Conservation (phyloP, 2,113 vertebrate genomes). For the Isurus oxyrinchus region DNA sequence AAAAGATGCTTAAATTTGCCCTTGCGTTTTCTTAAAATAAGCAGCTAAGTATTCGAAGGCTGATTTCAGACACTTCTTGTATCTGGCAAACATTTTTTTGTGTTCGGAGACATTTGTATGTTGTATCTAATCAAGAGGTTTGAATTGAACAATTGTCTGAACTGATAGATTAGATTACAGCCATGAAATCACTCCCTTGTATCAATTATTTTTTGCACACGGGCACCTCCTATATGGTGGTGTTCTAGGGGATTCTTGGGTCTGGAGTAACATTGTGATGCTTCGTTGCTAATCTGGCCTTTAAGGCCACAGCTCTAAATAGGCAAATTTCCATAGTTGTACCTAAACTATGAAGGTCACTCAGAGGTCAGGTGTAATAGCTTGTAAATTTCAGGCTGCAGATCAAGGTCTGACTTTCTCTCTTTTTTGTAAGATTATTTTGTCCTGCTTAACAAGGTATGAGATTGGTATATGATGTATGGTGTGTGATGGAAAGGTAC, state of each 20-base stretch:
- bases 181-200: background rate
- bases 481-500: background rate
- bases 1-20: background rate
- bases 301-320: background rate
- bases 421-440: background rate
- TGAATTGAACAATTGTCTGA: background rate
- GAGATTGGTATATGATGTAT: conserved; percentile 12
- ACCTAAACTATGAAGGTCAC: background rate
- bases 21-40: background rate
- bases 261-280: background rate
- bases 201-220: background rate
- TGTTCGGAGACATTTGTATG: background rate
- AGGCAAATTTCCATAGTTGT: background rate
- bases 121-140: background rate
- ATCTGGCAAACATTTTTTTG: background rate
- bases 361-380: background rate
- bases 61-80: background rate
- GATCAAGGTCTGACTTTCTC: background rate
- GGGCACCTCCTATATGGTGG: background rate
- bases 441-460: background rate
- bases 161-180: background rate
- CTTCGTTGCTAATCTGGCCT: background rate
- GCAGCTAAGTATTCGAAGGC: background rate
- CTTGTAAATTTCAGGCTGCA: conserved; percentile 3
- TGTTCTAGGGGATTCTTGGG: background rate